Evolutionary conservation across 2,797 vertebrate genomes (phyloP).

Genomic region (Macropus fuliginosus): DNA sequence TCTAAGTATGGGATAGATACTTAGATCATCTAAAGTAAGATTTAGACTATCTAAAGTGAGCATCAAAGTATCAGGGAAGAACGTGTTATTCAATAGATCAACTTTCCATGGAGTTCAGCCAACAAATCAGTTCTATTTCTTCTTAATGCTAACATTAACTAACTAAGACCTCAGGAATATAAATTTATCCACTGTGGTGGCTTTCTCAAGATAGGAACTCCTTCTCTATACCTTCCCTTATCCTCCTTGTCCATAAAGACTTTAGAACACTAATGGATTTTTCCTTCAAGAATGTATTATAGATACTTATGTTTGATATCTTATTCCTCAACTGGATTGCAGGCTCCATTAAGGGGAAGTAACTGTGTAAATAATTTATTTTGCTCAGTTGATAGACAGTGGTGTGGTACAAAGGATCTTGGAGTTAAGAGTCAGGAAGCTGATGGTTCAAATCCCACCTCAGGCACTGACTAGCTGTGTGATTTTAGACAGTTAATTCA

Average conservation of each 20-base stretch:
- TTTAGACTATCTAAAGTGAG: not conserved
- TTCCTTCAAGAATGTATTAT: not conserved
- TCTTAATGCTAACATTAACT: not conserved
- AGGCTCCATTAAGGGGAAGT: not conserved
- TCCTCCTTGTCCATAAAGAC: not conserved
- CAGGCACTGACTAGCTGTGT: not conserved
- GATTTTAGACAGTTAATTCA: not conserved
- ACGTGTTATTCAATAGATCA: not conserved
- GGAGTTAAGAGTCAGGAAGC: not conserved
- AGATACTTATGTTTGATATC: not conserved
- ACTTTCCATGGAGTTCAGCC: conserved; percentile 20
- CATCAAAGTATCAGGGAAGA: conserved; percentile 27
- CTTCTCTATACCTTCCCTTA: not conserved
- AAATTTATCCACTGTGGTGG: not conserved
- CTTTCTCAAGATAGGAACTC: not conserved
- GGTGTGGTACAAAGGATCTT: not conserved
- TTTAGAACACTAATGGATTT: not conserved
- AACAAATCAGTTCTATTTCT: not conserved
- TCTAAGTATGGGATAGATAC: not conserved
- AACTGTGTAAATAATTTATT: not conserved
- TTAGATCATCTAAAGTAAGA: not conserved
- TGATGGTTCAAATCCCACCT: not conserved
- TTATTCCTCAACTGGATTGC: not conserved
- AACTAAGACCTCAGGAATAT: not conserved
- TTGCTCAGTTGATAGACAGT: not conserved